Conservation (phyloP, 2,113 vertebrate genomes). For the Colaptes auratus region DNA sequence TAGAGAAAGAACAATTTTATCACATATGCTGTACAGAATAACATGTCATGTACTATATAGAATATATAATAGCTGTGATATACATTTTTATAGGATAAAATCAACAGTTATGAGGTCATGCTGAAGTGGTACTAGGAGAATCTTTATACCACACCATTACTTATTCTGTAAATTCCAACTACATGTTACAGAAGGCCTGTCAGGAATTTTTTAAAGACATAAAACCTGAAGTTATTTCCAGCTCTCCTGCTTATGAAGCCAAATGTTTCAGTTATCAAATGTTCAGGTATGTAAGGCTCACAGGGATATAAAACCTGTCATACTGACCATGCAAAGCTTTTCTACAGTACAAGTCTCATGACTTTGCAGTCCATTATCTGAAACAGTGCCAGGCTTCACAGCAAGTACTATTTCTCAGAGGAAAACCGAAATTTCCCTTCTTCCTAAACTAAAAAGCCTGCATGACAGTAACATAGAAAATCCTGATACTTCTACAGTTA, state of each 20-base stretch:
- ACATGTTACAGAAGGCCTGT: background rate
- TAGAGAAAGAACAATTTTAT: background rate
- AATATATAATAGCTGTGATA: background rate
- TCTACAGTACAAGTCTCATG: background rate
- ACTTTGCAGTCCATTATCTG: slow-evolving; percentile 17
- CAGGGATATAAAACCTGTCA: slow-evolving; percentile 27
- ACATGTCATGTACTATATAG: background rate
- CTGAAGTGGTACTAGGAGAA: background rate
- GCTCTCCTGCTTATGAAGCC: background rate
- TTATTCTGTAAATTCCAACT: background rate
- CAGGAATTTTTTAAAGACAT: slow-evolving; percentile 37
- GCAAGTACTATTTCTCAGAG: slow-evolving; percentile 27
- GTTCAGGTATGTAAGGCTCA: background rate
- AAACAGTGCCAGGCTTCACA: slow-evolving; percentile 11
- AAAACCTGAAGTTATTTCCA: slow-evolving; percentile 36
- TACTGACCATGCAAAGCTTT: slow-evolving; percentile 2
- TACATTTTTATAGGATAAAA: slow-evolving; percentile 6
- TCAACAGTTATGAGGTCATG: background rate
- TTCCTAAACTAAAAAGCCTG: background rate
- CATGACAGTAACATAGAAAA: slow-evolving; percentile 6
- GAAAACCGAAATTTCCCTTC: background rate
- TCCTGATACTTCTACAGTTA: background rate
- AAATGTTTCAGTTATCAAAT: slow-evolving; percentile 46
- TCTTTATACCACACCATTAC: background rate
- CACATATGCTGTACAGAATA: background rate